phyloP scores from a whole-genome alignment of 2,113 vertebrate genomes.

The Neodon shergylaensis region DNA sequence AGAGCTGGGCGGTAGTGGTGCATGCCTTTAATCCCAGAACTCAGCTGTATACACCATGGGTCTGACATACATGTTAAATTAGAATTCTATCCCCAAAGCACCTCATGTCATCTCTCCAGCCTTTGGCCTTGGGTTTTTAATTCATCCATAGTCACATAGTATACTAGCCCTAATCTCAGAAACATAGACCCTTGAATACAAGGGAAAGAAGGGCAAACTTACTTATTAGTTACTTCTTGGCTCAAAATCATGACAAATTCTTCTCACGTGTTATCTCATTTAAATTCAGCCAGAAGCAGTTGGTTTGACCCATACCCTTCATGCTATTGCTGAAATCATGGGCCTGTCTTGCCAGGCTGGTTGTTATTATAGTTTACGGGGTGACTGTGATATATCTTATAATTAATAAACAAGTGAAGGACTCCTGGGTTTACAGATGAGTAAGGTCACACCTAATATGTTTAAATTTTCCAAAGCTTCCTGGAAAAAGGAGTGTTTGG shows the following conservation, averaged over 20 bases:
- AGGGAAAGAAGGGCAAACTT: slow-evolving; percentile 29
- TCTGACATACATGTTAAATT: too few relatives aligned
- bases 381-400: not conserved
- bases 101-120: not conserved
- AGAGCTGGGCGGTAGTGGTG: not conserved
- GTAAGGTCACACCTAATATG: not conserved
- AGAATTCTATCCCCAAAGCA: too few relatives aligned
- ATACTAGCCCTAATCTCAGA: not conserved
- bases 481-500: not conserved
- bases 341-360: not conserved
- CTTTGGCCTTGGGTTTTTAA: not conserved
- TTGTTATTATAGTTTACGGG: not conserved
- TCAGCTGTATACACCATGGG: not conserved
- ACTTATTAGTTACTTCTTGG: slow-evolving; percentile 30
- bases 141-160: not conserved
- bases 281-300: not conserved
- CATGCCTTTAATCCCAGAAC: not conserved
- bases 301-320: not conserved
- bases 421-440: not conserved
- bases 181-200: not conserved
- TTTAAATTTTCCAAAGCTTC: not conserved
- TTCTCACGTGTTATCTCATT: not conserved
- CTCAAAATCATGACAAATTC: not conserved
- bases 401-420: not conserved
- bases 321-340: not conserved